phyloP scores from a whole-genome alignment of 2,113 vertebrate genomes.

The Microcebus ravelobensis region DNA sequence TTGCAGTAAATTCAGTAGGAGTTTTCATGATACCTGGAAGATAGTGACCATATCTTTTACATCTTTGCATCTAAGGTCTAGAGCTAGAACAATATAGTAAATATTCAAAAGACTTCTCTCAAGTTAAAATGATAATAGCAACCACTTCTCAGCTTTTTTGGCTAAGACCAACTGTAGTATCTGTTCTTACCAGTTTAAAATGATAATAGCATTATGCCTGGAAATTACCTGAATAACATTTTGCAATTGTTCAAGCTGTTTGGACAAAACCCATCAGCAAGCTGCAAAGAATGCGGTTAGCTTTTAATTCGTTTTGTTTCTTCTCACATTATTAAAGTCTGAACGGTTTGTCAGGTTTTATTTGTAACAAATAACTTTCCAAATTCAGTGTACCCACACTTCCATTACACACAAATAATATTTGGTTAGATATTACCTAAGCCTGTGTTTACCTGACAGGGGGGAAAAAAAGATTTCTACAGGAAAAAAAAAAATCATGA shows the following conservation, averaged over 20 bases:
- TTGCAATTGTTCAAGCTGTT: constrained; percentile 51
- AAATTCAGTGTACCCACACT: constrained; percentile 54
- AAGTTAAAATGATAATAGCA: background rate
- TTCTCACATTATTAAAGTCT: constrained; percentile 56
- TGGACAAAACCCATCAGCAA: constrained; percentile 47
- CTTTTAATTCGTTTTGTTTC: constrained; percentile 55
- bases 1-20: background rate
- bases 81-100: background rate
- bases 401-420: constrained; percentile 64
- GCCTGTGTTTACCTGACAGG: constrained; percentile 13
- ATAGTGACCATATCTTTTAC: background rate
- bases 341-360: constrained; percentile 59
- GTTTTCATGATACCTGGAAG: background rate
- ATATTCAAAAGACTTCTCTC: background rate
- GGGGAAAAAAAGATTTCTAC: constrained; percentile 9
- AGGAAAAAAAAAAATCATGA: constrained; percentile 72
- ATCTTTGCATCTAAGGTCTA: background rate
- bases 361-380: constrained; percentile 57
- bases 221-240: constrained; percentile 61
- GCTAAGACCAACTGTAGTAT: too few species aligned
- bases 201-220: background rate
- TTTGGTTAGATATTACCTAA: constrained; percentile 67
- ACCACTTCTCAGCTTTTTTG: background rate
- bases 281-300: constrained; percentile 37
- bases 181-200: background rate